These are phyloP conservation scores for Chrysolophus pictus DNA, from an alignment of 2,797 vertebrate genomes.

Conservation along the genomic window DNA sequence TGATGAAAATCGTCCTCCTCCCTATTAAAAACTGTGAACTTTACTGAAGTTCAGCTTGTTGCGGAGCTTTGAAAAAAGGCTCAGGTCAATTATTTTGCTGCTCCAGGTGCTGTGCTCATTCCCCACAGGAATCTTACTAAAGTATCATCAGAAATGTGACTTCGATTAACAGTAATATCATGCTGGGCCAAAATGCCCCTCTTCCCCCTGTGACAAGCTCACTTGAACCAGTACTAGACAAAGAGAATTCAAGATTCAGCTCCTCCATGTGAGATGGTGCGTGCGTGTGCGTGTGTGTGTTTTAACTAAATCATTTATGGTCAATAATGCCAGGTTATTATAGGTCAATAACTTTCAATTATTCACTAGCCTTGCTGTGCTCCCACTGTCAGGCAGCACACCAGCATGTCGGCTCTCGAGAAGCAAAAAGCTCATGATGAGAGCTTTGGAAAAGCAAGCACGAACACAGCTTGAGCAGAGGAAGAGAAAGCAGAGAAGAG, in stretches of 20 bases:
- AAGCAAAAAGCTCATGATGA: slow-evolving; percentile 68
- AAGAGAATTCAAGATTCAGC: slow-evolving; percentile 46
- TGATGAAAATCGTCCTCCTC: background rate
- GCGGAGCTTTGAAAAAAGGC: background rate
- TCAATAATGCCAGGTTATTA: slow-evolving; percentile 76
- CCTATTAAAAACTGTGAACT: background rate
- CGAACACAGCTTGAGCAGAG: slow-evolving; percentile 42
- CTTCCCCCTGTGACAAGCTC: background rate
- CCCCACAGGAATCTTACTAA: background rate
- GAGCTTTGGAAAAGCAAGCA: slow-evolving; percentile 69
- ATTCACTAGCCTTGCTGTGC: slow-evolving; percentile 71
- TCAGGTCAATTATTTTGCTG: background rate
- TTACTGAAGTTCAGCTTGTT: background rate
- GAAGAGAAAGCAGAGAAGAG: slow-evolving; percentile 20
- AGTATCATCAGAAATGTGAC: background rate
- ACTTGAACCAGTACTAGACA: background rate
- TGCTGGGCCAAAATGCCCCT: background rate
- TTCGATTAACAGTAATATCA: slow-evolving; percentile 11
- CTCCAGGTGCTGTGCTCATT: background rate
- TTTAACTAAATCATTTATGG: slow-evolving; percentile 77
- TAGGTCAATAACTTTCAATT: slow-evolving; percentile 78
- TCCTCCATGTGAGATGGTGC: slow-evolving; percentile 38
- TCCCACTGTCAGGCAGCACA: slow-evolving; percentile 61
- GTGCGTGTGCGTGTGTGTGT: background rate
- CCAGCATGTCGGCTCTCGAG: slow-evolving; percentile 26